phyloP scores from a whole-genome alignment of 2,888 invertebrate species.

The Cheilosia variabilis region DNA sequence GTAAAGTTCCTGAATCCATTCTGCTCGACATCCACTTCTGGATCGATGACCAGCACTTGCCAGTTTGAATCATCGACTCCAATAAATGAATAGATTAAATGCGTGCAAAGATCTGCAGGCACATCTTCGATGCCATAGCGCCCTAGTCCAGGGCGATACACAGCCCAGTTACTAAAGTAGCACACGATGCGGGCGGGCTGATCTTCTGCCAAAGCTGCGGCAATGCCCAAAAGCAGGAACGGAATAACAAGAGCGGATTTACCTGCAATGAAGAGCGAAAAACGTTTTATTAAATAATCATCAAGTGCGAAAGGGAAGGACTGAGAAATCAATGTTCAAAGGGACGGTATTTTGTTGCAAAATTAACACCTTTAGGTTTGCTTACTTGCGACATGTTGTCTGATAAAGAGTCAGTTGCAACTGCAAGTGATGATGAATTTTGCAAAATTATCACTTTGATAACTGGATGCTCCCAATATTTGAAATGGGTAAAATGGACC shows the following conservation, averaged over 20 bases:
- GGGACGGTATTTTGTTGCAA: too few species aligned
- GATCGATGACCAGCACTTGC: constrained; percentile 91
- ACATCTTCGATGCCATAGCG: constrained; percentile 93
- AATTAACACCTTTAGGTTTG: too few species aligned
- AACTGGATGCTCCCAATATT: too few species aligned
- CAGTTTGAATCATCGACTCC: constrained; percentile 91
- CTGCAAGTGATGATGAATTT: too few species aligned
- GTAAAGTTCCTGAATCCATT: constrained; percentile 93
- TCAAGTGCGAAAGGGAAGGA: neutral
- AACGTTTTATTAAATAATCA: too few species aligned
- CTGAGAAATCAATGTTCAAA: neutral
- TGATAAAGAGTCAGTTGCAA: too few species aligned
- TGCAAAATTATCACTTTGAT: too few species aligned
- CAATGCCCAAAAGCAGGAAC: constrained; percentile 76
- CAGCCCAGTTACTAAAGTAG: constrained; percentile 88
- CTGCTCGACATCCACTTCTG: constrained; percentile 90
- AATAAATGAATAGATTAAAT: constrained; percentile 94
- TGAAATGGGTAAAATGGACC: too few species aligned
- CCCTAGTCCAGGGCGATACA: constrained; percentile 92
- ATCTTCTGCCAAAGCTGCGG: constrained; percentile 76
- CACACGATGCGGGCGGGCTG: constrained; percentile 84
- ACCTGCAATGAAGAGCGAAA: constrained; percentile 13
- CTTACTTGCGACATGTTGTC: too few species aligned
- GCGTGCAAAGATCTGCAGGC: constrained; percentile 92
- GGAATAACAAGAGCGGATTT: constrained; percentile 49